These are phyloP conservation scores for Heterochromis multidens DNA, from an alignment of 2,113 vertebrate species.

Conservation along the genomic window DNA sequence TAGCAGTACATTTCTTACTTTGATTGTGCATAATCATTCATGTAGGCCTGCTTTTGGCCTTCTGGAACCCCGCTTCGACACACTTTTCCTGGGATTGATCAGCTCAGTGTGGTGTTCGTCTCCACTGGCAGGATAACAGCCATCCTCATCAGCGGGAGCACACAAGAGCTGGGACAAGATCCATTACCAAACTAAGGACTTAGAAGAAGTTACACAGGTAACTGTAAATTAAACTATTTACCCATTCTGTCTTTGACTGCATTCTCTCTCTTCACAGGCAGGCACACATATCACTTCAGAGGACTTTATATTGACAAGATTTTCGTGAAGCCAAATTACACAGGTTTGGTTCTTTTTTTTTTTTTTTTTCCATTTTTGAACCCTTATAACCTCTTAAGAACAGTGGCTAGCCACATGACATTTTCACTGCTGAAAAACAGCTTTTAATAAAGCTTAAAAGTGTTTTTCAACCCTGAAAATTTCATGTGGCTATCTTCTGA, in stretches of 20 bases:
- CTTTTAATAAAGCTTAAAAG: too few species aligned
- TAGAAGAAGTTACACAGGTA: background rate
- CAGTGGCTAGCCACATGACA: background rate
- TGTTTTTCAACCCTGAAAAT: too few species aligned
- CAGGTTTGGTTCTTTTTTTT: too few species aligned
- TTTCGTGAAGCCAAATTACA: background rate
- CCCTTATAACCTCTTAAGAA: background rate
- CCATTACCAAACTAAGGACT: background rate
- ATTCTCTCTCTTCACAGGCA: background rate
- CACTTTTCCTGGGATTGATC: constrained; percentile 49
- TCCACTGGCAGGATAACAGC: constrained; percentile 2
- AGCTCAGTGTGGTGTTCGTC: background rate
- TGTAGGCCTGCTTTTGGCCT: background rate
- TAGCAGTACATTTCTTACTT: constrained; percentile 2
- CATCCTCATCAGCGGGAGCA: background rate
- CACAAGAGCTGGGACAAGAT: background rate
- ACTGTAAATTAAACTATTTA: constrained; percentile 10
- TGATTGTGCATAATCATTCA: constrained; percentile 41
- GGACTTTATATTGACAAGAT: background rate
- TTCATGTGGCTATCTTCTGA: too few species aligned
- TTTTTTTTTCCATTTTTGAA: too few species aligned
- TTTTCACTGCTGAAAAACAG: background rate
- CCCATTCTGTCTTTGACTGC: background rate
- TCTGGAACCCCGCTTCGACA: constrained; percentile 22
- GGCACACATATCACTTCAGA: background rate